A percentile compares a stretch with the other conserved stretches of the same genome.
Evolutionary conservation across 2,888 invertebrate species (phyloP).

Genomic region (Cactoblastis cactorum): DNA sequence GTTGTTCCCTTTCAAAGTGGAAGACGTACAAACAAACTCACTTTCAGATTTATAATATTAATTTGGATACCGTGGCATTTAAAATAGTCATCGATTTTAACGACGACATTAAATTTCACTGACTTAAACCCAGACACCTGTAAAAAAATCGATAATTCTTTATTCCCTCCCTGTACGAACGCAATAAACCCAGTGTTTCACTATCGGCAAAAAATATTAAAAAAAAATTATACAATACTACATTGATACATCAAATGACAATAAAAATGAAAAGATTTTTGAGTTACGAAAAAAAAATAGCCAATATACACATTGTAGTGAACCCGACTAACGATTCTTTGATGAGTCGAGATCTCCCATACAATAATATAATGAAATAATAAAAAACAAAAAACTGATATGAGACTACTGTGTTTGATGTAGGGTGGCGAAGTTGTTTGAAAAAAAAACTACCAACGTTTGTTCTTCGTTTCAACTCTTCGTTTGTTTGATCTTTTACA

Average conservation of each 20-base stretch:
- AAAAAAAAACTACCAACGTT: slow-evolving; percentile 29
- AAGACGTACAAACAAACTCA: too few relatives aligned
- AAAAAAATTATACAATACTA: slow-evolving; percentile 34
- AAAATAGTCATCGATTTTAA: slow-evolving; percentile 3
- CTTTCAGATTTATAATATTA: too few relatives aligned
- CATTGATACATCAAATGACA: slow-evolving; percentile 45
- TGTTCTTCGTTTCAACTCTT: too few relatives aligned
- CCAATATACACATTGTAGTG: slow-evolving; percentile 57
- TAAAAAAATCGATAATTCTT: background rate
- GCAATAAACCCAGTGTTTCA: slow-evolving; percentile 30
- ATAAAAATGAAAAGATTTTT: slow-evolving; percentile 54
- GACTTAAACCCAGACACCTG: slow-evolving; percentile 1
- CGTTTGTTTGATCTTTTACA: too few relatives aligned
- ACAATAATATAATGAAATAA: slow-evolving; percentile 70
- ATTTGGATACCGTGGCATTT: slow-evolving; percentile 6
- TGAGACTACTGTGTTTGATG: slow-evolving; percentile 41
- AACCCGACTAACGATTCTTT: slow-evolving; percentile 67
- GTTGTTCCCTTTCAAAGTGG: too few relatives aligned
- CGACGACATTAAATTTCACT: background rate
- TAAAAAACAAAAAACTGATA: slow-evolving; percentile 39
- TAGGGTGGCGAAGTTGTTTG: slow-evolving; percentile 28
- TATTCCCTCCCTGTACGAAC: background rate
- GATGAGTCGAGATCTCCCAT: slow-evolving; percentile 54
- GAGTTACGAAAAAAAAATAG: slow-evolving; percentile 69
- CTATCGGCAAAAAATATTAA: slow-evolving; percentile 28